Percentiles rank a stretch among this genome's conserved stretches.
Evolutionary conservation across 2,888 invertebrate genomes (phyloP).

Genomic region (Abrostola tripartita): DNA sequence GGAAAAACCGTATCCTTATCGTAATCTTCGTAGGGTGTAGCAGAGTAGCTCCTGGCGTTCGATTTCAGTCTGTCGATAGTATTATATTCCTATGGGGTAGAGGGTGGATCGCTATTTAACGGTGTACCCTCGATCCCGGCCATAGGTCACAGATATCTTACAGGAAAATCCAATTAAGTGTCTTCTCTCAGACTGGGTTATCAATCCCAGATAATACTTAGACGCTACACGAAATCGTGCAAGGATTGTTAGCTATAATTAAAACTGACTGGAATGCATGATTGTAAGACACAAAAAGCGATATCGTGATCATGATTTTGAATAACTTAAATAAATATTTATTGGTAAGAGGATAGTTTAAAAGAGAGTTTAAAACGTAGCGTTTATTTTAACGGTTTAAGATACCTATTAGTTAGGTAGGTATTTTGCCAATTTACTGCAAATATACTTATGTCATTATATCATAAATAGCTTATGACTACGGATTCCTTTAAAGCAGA

Average conservation of each 20-base stretch:
- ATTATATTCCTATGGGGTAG: conserved; percentile 15
- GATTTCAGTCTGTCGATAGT: background rate
- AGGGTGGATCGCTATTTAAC: conserved; percentile 13
- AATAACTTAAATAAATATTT: too few species aligned
- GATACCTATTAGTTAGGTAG: too few species aligned
- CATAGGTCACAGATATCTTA: conserved; percentile 15
- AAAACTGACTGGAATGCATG: too few species aligned
- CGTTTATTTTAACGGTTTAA: too few species aligned
- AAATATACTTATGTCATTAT: too few species aligned
- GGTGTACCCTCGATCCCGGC: conserved; percentile 7
- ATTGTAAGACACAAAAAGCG: too few species aligned
- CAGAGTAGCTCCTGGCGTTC: background rate
- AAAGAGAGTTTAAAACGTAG: too few species aligned
- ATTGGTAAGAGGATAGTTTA: too few species aligned
- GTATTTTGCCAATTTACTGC: too few species aligned
- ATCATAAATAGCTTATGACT: too few species aligned
- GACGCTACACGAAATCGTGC: background rate
- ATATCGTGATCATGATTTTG: too few species aligned
- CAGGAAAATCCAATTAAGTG: conserved; percentile 32
- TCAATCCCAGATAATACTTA: conserved; percentile 1
- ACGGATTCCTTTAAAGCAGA: too few species aligned
- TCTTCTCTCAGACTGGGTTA: background rate
- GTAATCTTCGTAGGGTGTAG: background rate
- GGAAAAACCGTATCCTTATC: background rate
- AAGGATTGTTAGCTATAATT: background rate